Conservation (phyloP, 2,113 vertebrate genomes). For the Lagopus muta region DNA sequence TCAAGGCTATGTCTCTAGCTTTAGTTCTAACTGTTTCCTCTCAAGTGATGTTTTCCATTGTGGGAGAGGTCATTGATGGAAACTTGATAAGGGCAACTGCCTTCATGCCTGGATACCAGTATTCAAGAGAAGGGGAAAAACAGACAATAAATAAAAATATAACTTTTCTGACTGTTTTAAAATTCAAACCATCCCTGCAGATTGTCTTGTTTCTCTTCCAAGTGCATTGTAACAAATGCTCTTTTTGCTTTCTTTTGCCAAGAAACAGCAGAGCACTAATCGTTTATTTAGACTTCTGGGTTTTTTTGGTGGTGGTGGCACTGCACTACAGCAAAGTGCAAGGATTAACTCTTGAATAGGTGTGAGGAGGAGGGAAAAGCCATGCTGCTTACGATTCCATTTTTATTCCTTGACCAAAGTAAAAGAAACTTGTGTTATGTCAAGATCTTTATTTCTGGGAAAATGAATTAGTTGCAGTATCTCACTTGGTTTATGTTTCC, state of each 20-base stretch:
- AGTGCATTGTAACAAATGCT: background rate
- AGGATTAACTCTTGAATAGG: background rate
- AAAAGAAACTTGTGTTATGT: accelerated
- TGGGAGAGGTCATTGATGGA: background rate
- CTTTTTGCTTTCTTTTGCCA: background rate
- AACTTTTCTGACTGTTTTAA: background rate
- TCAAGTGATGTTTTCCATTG: background rate
- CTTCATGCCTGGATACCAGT: background rate
- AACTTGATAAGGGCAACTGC: background rate
- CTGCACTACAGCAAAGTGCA: background rate
- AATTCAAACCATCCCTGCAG: background rate
- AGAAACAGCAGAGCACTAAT: background rate
- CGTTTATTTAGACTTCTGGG: background rate
- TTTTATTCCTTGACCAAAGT: background rate
- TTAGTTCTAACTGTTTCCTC: background rate
- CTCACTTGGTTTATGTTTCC: background rate
- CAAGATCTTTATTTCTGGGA: background rate
- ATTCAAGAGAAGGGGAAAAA: background rate
- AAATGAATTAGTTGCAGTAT: background rate
- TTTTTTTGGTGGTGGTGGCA: too few species aligned
- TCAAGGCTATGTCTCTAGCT: background rate
- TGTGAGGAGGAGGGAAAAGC: background rate
- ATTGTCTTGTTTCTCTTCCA: background rate
- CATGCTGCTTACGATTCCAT: background rate
- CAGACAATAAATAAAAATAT: background rate